Conservation (phyloP, 1,140 invertebrate genomes). For the Catajapyx aquilonaris region DNA sequence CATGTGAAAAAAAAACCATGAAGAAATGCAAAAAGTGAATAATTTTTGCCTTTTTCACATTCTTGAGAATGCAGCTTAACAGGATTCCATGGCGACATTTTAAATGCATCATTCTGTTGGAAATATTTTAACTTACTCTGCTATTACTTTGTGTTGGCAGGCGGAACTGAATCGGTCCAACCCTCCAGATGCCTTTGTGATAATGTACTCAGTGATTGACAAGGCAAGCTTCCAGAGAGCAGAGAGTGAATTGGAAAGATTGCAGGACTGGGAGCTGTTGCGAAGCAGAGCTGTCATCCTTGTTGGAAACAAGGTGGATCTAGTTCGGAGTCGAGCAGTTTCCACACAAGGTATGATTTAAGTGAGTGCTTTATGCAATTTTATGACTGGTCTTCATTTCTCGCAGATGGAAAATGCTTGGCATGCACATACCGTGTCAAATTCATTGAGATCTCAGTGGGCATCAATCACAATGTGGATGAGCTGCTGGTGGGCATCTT, state of each 20-base stretch:
- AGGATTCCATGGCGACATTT: too few species aligned
- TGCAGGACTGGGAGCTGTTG: slow-evolving; percentile 53
- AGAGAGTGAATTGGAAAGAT: slow-evolving; percentile 45
- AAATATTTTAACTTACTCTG: too few species aligned
- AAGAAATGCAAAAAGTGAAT: too few species aligned
- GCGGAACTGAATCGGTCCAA: slow-evolving; percentile 45
- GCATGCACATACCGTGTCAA: slow-evolving; percentile 67
- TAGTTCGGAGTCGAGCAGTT: slow-evolving; percentile 72
- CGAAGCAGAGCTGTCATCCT: slow-evolving; percentile 57
- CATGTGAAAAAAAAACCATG: too few species aligned
- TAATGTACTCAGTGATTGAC: slow-evolving; percentile 80
- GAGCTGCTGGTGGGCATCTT: slow-evolving; percentile 60
- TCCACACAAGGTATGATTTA: slow-evolving; percentile 55
- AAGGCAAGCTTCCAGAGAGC: slow-evolving; percentile 66
- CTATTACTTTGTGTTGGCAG: slow-evolving; percentile 23
- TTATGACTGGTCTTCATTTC: too few species aligned
- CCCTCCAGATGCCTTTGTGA: slow-evolving; percentile 61
- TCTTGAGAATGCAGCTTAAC: too few species aligned
- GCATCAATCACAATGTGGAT: slow-evolving; percentile 77
- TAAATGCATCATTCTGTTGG: not conserved
- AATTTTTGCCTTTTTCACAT: too few species aligned
- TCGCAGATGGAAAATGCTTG: slow-evolving; percentile 62
- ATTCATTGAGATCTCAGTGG: slow-evolving; percentile 74
- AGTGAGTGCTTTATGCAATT: too few species aligned
- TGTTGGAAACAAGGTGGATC: slow-evolving; percentile 87